phyloP scores from a whole-genome alignment of 2,888 invertebrate species.

The Drosophila formosana region DNA sequence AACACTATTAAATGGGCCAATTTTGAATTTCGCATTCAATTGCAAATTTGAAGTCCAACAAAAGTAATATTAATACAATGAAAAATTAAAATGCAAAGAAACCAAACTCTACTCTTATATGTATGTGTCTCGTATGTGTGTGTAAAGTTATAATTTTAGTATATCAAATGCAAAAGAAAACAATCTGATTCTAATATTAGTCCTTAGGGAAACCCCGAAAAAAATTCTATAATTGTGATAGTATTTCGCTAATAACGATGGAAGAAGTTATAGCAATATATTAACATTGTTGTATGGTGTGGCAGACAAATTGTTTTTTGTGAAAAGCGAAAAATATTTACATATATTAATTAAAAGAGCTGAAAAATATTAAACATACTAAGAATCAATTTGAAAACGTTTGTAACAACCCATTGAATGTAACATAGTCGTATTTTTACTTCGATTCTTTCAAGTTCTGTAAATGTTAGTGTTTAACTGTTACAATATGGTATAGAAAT shows the following conservation, averaged over 20 bases:
- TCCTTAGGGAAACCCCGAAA: constrained; percentile 36
- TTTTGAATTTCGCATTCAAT: background rate
- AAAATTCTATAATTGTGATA: constrained; percentile 75
- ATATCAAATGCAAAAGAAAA: constrained; percentile 38
- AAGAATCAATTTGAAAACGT: constrained; percentile 9
- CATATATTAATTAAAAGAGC: background rate
- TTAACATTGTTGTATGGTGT: constrained; percentile 25
- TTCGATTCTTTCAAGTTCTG: constrained; percentile 30
- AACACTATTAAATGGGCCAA: background rate
- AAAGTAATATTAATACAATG: background rate
- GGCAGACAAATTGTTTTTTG: constrained; percentile 6
- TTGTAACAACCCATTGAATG: constrained; percentile 32
- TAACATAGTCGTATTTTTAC: constrained; percentile 15
- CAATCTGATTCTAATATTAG: constrained; percentile 47
- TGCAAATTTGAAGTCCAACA: background rate
- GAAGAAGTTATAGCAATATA: constrained; percentile 20
- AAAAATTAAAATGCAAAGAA: background rate
- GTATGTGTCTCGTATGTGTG: constrained; percentile 43
- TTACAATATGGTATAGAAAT: background rate
- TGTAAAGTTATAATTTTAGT: constrained; percentile 39
- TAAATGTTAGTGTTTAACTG: constrained; percentile 30
- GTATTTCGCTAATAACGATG: constrained; percentile 60
- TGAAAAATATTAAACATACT: background rate
- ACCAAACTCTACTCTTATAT: constrained; percentile 20
- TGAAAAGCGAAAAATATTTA: background rate